Conservation (phyloP, 2,797 vertebrate genomes). For the Falco biarmicus region DNA sequence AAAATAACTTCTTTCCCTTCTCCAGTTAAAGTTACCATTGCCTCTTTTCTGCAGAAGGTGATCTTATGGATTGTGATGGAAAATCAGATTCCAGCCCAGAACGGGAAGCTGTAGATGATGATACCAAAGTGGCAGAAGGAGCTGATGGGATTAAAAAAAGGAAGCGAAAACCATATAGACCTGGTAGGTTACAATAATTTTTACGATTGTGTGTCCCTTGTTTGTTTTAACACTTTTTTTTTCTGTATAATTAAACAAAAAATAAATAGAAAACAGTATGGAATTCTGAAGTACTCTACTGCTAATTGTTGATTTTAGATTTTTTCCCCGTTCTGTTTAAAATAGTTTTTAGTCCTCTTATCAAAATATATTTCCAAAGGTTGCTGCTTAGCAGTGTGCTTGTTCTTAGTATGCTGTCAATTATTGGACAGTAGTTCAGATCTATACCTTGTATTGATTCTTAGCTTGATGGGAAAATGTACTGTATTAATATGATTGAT, state of each 20-base stretch:
- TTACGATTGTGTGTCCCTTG: not conserved
- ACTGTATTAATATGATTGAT: not conserved
- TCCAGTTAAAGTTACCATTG: not conserved
- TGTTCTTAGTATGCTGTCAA: not conserved
- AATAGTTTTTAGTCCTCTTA: not conserved
- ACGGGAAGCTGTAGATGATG: slow-evolving; percentile 91
- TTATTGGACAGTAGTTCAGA: not conserved
- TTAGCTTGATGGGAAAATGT: not conserved
- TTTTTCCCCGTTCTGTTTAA: not conserved
- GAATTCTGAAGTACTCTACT: not conserved
- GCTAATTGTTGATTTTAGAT: not conserved
- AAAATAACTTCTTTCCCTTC: not conserved
- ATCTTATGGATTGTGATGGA: slow-evolving; percentile 93
- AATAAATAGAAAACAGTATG: not conserved
- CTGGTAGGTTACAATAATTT: slow-evolving; percentile 83
- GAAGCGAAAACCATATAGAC: slow-evolving; percentile 97
- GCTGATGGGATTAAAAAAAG: slow-evolving; percentile 92
- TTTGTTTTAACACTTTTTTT: not conserved
- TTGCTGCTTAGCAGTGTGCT: not conserved
- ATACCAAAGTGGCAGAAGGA: slow-evolving; percentile 87
- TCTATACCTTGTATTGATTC: not conserved
- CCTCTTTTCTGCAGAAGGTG: slow-evolving; percentile 84
- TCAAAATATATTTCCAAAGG: not conserved
- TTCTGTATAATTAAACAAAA: not conserved
- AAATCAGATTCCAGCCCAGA: slow-evolving; percentile 99